A percentile compares a stretch with the other conserved stretches of the same genome.
phyloP scores from a whole-genome alignment of 2,113 vertebrate species.

The Macquaria ambigua region DNA sequence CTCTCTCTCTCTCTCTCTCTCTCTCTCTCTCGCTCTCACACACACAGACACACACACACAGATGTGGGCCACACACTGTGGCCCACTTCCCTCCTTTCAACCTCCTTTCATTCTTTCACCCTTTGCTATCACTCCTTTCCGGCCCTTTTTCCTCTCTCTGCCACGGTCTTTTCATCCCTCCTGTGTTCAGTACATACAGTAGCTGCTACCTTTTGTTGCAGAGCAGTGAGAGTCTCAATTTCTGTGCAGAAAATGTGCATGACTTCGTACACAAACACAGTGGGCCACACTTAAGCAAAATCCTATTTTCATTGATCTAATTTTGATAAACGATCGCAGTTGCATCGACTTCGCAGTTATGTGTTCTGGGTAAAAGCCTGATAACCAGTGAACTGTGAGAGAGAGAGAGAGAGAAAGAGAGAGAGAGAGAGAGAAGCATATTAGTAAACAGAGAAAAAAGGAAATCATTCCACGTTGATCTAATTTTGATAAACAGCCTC shows the following conservation, averaged over 20 bases:
- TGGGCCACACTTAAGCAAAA: constrained; percentile 26
- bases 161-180: constrained; percentile 33
- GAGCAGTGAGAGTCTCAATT: neutral
- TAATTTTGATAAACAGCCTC: constrained; percentile 73
- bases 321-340: constrained; percentile 61
- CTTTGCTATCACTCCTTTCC: constrained; percentile 49
- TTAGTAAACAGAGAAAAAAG: constrained; percentile 45
- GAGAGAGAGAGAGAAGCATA: constrained; percentile 26
- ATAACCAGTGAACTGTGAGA: constrained; percentile 48
- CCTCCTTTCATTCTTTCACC: constrained; percentile 42
- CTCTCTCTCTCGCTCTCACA: constrained; percentile 4
- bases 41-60: constrained; percentile 30
- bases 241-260: neutral
- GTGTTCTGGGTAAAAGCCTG: constrained; percentile 46
- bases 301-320: constrained; percentile 56
- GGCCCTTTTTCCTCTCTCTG: constrained; percentile 3
- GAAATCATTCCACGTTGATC: constrained; percentile 55
- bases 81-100: constrained; percentile 45
- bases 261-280: constrained; percentile 24
- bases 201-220: constrained; percentile 46
- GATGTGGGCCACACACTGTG: constrained; percentile 46
- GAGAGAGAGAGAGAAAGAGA: neutral
- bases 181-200: constrained; percentile 27
- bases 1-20: neutral
- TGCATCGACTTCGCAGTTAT: constrained; percentile 41